Conservation (phyloP, 2,888 invertebrate genomes). For the Neoitamus cyanurus region DNA sequence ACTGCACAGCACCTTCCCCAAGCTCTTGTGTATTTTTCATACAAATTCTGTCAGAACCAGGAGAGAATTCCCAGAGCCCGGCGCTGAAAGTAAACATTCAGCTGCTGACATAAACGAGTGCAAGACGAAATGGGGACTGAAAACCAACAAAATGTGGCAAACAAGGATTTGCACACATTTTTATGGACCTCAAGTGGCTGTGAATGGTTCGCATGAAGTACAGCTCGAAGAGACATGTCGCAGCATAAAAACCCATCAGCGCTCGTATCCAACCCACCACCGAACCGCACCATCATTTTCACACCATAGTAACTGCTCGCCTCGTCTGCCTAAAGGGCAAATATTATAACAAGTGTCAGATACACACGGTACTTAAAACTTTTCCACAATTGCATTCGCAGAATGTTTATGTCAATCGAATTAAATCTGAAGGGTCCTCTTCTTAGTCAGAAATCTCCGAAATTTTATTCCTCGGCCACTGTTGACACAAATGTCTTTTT, state of each 20-base stretch:
- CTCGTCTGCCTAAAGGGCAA: slow-evolving; percentile 52
- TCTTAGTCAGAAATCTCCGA: slow-evolving; percentile 3
- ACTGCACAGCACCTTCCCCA: not conserved
- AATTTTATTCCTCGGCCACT: slow-evolving; percentile 23
- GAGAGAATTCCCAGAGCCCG: slow-evolving; percentile 25
- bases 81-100: slow-evolving; percentile 39
- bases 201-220: slow-evolving; percentile 23
- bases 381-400: slow-evolving; percentile 63
- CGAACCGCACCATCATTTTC: not conserved
- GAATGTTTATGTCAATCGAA: slow-evolving; percentile 46
- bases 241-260: slow-evolving; percentile 40
- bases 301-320: not conserved
- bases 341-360: slow-evolving; percentile 68
- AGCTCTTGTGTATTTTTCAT: not conserved
- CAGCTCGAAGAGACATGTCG: slow-evolving; percentile 22
- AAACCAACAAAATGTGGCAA: slow-evolving; percentile 47
- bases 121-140: slow-evolving; percentile 37
- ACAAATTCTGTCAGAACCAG: slow-evolving; percentile 38
- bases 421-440: slow-evolving; percentile 27
- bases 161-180: slow-evolving; percentile 48
- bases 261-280: not conserved
- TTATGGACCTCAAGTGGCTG: slow-evolving; percentile 46
- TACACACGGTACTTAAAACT: slow-evolving; percentile 66
- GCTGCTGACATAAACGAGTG: slow-evolving; percentile 24
- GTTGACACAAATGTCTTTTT: slow-evolving; percentile 56